phyloP scores from a whole-genome alignment of 2,797 vertebrate genomes.

The Eleutherodactylus coqui region DNA sequence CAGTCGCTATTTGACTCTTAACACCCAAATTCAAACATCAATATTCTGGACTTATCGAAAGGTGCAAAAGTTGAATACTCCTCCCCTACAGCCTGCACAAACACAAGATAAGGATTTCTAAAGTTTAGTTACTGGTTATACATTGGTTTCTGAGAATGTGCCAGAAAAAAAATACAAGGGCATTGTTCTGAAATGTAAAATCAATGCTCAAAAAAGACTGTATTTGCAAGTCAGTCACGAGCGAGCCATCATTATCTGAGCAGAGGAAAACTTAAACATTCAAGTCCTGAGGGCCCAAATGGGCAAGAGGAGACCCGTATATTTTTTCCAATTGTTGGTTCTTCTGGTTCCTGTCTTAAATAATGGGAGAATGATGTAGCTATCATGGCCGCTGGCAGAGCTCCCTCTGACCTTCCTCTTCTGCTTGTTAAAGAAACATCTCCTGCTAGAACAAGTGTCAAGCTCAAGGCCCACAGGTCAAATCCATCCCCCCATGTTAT shows the following conservation, averaged over 20 bases:
- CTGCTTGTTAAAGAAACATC: too few relatives aligned
- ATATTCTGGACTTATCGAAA: conserved; percentile 24
- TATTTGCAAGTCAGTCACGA: neutral
- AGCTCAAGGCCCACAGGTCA: too few relatives aligned
- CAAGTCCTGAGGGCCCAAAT: neutral
- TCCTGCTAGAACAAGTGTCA: too few relatives aligned
- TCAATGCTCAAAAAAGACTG: neutral
- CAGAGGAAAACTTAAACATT: too few relatives aligned
- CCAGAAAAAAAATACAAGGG: neutral
- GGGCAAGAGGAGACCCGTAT: too few relatives aligned
- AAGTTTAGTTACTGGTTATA: conserved; percentile 45
- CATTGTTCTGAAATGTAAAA: neutral
- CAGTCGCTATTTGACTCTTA: neutral
- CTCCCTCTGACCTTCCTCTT: too few relatives aligned
- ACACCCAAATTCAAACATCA: conserved; percentile 18
- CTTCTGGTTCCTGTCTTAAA: too few relatives aligned
- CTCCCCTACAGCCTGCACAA: conserved; percentile 31
- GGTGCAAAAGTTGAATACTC: conserved; percentile 1
- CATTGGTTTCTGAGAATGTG: neutral
- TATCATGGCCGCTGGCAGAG: too few relatives aligned
- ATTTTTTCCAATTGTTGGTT: too few relatives aligned
- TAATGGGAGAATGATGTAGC: too few relatives aligned
- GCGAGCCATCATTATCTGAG: neutral
- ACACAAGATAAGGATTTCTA: conserved; percentile 31
- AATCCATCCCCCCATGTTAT: too few relatives aligned